phyloP scores from a whole-genome alignment of 2,888 invertebrate genomes.

The Spicauda simplicius region DNA sequence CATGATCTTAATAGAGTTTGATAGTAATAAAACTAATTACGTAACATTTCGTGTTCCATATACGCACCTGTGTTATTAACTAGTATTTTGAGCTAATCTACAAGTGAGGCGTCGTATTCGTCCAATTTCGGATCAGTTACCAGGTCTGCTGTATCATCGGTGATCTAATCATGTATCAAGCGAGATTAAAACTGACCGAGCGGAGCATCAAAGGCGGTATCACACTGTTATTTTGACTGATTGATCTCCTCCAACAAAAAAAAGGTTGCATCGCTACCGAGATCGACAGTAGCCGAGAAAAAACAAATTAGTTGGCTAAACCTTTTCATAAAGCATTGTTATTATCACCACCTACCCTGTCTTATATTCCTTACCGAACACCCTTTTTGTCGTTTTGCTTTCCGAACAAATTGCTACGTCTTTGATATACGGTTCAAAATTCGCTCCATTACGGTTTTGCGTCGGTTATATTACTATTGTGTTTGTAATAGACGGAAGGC shows the following conservation, averaged over 20 bases:
- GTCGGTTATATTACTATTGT: constrained; percentile 44
- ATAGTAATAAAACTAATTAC: neutral
- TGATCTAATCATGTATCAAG: constrained; percentile 82
- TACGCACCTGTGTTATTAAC: constrained; percentile 23
- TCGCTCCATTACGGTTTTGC: constrained; percentile 41
- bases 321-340: constrained; percentile 84
- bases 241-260: constrained; percentile 80
- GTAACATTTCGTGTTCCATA: constrained; percentile 1
- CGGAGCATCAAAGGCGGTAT: constrained; percentile 84
- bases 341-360: constrained; percentile 81
- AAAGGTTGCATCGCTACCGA: constrained; percentile 82
- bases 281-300: constrained; percentile 84
- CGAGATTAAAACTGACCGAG: constrained; percentile 82
- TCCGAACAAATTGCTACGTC: constrained; percentile 51
- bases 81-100: constrained; percentile 58
- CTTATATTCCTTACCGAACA: constrained; percentile 58
- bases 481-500: constrained; percentile 72
- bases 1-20: neutral
- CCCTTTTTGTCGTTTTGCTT: constrained; percentile 51
- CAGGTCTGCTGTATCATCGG: constrained; percentile 81
- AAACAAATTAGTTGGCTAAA: constrained; percentile 85
- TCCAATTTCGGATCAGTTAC: constrained; percentile 78
- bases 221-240: constrained; percentile 85
- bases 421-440: constrained; percentile 62
- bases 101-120: constrained; percentile 63